Evolutionary conservation across 2,888 invertebrate species (phyloP).

Genomic region (Caenorhabditis sp.): DNA sequence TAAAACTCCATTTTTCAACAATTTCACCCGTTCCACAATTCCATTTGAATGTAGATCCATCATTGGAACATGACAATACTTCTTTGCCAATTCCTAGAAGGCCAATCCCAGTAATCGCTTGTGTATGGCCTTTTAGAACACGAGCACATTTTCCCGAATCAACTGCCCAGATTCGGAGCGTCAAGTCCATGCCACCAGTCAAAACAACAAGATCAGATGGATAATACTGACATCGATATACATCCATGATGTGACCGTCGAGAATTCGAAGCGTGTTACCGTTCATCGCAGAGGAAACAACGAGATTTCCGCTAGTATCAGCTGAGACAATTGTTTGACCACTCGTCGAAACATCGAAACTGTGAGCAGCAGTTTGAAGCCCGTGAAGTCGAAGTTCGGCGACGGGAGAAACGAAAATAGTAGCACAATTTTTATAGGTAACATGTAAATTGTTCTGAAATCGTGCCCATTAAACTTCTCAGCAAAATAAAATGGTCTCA

Average conservation of each 20-base stretch:
- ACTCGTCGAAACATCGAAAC: conserved; percentile 11
- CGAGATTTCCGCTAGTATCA: conserved; percentile 24
- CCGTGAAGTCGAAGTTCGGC: conserved; percentile 8
- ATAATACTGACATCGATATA: conserved; percentile 79
- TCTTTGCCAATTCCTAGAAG: conserved; percentile 79
- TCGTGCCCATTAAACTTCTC: too few relatives aligned
- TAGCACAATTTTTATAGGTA: conserved; percentile 17
- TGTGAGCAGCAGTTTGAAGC: conserved; percentile 10
- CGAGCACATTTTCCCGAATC: conserved; percentile 79
- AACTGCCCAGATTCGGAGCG: conserved; percentile 79
- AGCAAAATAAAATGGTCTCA: not conserved
- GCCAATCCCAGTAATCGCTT: conserved; percentile 77
- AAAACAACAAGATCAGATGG: conserved; percentile 79
- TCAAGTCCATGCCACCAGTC: conserved; percentile 79
- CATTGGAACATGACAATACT: conserved; percentile 79
- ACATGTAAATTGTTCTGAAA: conserved; percentile 24
- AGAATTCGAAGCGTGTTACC: conserved; percentile 71
- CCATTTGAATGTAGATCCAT: conserved; percentile 74
- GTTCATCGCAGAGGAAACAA: not conserved
- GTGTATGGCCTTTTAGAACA: conserved; percentile 77
- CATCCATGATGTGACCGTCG: conserved; percentile 79
- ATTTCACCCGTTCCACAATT: conserved; percentile 26
- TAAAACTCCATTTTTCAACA: conserved; percentile 29
- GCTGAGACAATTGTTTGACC: conserved; percentile 10
- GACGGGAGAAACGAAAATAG: conserved; percentile 19